Evolutionary conservation across 2,113 vertebrate species (phyloP), one percentile per base, ranked within the genome.

Genomic region (Otus sunia): DNA sequence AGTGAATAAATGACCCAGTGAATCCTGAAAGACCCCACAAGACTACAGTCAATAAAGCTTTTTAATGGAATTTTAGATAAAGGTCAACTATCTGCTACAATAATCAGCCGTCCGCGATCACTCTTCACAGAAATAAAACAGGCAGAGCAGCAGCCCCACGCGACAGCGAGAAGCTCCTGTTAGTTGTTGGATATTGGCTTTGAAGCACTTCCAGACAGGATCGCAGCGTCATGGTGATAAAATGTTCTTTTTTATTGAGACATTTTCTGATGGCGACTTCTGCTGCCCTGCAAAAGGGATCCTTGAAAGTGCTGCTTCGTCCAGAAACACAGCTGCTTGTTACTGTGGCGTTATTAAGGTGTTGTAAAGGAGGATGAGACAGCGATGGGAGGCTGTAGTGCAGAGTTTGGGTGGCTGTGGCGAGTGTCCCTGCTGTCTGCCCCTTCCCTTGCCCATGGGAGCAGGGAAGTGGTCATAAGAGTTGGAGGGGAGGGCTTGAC

Each of bases 21-120:
- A 97, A 94, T 96, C 87, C 84, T 94, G 69, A 73, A 94, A 94
- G 88, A 88, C 78, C 90, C 86, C 1, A 17, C 83, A 95, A 85
- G 80, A 79, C 80, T 87, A 30, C 86, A 91, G 94, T 94, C 95
- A 95, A 94, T 94, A 95, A 97, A 95, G 86, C 80, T 91, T 89
- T 94, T 88, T 55, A 95, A 94, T 96, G 91, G 94, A 91, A 96
- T 97, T 97, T 96, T 88, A 95, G 92, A 87, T 96, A 94, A 97
- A 97, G 95, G 91, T 95, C 95, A 96, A 37, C 80, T 66, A 26
- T 86, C 86, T 85, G 92, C 94, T 91, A 72, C 92, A 95, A 49
- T 92, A 52, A 94, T 93, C 88, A 92, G 89, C 91, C 4, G 9
- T 27, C 79, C 10, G 3, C 4, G n/a, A 88, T 88, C 72, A 15